Base-by-base conservation (phyloP, 2,113 vertebrate species). In the Xyrauchen texanus region DNA sequence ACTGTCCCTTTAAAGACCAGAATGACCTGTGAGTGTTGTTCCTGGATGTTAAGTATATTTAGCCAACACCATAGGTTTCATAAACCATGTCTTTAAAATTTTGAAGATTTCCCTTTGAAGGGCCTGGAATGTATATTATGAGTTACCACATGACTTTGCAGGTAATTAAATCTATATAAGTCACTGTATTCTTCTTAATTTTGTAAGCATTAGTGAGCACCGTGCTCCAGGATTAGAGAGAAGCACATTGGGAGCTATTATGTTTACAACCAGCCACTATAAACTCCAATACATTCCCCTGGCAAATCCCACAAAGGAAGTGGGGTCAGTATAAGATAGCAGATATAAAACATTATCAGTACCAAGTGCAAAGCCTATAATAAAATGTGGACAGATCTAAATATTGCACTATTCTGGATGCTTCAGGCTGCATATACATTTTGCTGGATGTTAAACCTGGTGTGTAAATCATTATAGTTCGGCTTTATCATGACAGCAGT, bases 121-220 rank as follows among this genome's bases (percentile, higher is more conserved):
- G 13, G 16, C 68, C 21, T 49, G 13, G 65, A 80, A 79, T 52
- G 0, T 67, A 47, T 76, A 62, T 13, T 21, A 65, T 77, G 73
- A 80, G 42, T 83, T 62, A 76, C 16, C 10, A 16, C 68, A 77
- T 68, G 75, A 51, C 34, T 78, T 70, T 71, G 72, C 34, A 21
- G 47, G 13, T 78, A 78, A 84, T 81, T 78, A 47, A 81, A 77
- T 74, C 57, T 78, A 58, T 67, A 83, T 78, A 81, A 78, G 58
- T 78, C 58, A 9, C 57, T 74, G 69, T 69, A 68, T 79, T 79
- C 42, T 51, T 77, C 47, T 21, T 16, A 44, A 68, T 74, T 79
- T 47, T 58, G 8, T 74, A 74, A 64, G 49, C 6, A 5, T 74
- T 58, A 7, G 5, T 53, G 70, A 60, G 8, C 57, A 77, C 65